Conservation (phyloP, 2,113 vertebrate species). For the Microtus pennsylvanicus region DNA sequence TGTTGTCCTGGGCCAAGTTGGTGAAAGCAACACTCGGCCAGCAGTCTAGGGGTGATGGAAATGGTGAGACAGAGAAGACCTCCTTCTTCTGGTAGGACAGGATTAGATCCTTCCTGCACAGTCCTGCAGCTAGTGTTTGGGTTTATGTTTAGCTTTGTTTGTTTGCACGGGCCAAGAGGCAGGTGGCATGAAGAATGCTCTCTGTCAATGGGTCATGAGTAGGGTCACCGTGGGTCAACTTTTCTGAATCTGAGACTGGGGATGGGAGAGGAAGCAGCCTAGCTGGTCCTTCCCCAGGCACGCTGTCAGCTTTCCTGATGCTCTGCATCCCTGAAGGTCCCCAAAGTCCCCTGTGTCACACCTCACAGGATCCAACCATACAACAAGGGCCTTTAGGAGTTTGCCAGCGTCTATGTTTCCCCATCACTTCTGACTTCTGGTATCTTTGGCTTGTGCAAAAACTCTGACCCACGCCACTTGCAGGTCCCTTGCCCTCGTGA, state of each 20-base stretch:
- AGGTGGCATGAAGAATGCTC: not conserved
- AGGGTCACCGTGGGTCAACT: not conserved
- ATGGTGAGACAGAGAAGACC: not conserved
- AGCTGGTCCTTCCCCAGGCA: not conserved
- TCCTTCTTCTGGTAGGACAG: not conserved
- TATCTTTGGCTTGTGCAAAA: no score
- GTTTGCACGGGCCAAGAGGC: not conserved
- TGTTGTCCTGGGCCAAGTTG: not conserved
- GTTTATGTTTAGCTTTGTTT: not conserved
- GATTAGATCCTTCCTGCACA: no score
- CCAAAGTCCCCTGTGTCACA: not conserved
- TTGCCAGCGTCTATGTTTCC: not conserved
- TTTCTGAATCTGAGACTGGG: not conserved
- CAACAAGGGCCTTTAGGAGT: not conserved
- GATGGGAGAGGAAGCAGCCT: accelerated
- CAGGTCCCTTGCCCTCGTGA: not conserved
- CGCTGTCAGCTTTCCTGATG: not conserved
- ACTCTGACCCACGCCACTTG: not conserved
- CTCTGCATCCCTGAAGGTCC: no score
- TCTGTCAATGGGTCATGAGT: not conserved
- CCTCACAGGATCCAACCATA: no score
- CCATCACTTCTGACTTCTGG: not conserved
- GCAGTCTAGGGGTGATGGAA: not conserved
- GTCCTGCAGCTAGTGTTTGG: not conserved
- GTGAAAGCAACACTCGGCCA: not conserved